phyloP scores from a whole-genome alignment of 1,140 invertebrate genomes.

The Babylonia areolata region DNA sequence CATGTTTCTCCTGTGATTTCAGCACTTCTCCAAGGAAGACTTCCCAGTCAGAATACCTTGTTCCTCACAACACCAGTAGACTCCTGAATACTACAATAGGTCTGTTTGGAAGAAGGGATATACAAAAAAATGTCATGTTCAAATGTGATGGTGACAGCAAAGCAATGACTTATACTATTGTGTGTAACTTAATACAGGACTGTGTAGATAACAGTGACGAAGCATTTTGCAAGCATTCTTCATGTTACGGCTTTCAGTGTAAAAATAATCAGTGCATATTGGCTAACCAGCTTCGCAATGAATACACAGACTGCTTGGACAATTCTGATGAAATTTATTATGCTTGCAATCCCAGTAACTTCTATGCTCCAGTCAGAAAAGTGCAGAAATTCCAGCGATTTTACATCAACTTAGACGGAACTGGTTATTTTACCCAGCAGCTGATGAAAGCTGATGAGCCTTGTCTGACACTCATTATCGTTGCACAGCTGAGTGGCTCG shows the following conservation, averaged over 20 bases:
- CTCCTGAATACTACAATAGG: not conserved
- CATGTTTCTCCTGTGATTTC: not conserved
- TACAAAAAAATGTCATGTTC: not conserved
- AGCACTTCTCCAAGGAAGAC: not conserved
- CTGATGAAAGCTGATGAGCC: not conserved
- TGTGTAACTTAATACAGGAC: not conserved
- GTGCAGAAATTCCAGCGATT: not conserved
- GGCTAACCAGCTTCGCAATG: not conserved
- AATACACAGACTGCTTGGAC: not conserved
- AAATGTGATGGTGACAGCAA: not conserved
- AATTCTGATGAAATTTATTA: not conserved
- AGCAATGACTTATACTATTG: not conserved
- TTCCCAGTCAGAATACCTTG: not conserved
- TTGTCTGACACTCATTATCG: slow-evolving; percentile 6
- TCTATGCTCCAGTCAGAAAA: not conserved
- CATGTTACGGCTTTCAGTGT: not conserved
- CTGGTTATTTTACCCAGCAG: not conserved
- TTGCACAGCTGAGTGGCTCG: not conserved
- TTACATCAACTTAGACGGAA: not conserved
- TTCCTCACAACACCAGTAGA: not conserved
- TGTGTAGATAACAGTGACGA: not conserved
- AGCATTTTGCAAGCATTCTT: not conserved
- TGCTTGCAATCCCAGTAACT: not conserved
- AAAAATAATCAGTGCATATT: not conserved
- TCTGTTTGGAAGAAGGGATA: not conserved